Evolutionary conservation across 2,797 vertebrate genomes (phyloP), one percentile per base, ranked within the genome.

Genomic region (Paguma larvata): DNA sequence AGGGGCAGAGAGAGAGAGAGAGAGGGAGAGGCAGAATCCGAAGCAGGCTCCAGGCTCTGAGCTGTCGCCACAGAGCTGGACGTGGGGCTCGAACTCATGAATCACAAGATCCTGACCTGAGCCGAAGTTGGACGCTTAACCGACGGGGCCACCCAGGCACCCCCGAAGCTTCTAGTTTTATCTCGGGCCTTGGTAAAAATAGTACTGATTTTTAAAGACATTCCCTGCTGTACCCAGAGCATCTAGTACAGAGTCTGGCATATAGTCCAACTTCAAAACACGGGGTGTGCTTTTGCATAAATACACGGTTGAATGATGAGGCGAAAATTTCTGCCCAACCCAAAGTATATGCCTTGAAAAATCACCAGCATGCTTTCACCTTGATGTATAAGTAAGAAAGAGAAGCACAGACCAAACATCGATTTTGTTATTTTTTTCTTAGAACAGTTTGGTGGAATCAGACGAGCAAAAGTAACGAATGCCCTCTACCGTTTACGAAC

Each of bases 281-380:
- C 41, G 56, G 56, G 21, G 11, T 27, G 4, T 15, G 73, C 59
- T 79, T 65, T 46, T 41, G 11, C 80, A 77, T 73, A 92, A 75
- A 95, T 32, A 86, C 7, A 32, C 11, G 77, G 53, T 73, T 19
- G 56, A 32, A 82, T 5, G 56, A 88, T 92, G 41, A 90, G 19
- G 70, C 34, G 87, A 70, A 94, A 92, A 67, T 62, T 32, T 94
- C 44, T 63, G 15, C 41, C 82, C 89, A 79, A 89, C 9, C 75
- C 51, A 83, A 87, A 78, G 44, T n/a, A 63, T 16, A 12, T 44
- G 16, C 19, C 65, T 67, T 93, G 38, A 82, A 65, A 89, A 78
- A 65, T 21, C 6, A 38, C 30, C 78, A 21, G 32, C 30, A 56
- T 77, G 23, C 70, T 65, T 89, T 82, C 34, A 88, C 38, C 30